Conservation (phyloP, 2,888 invertebrate species). For the Coecobrya sp. region DNA sequence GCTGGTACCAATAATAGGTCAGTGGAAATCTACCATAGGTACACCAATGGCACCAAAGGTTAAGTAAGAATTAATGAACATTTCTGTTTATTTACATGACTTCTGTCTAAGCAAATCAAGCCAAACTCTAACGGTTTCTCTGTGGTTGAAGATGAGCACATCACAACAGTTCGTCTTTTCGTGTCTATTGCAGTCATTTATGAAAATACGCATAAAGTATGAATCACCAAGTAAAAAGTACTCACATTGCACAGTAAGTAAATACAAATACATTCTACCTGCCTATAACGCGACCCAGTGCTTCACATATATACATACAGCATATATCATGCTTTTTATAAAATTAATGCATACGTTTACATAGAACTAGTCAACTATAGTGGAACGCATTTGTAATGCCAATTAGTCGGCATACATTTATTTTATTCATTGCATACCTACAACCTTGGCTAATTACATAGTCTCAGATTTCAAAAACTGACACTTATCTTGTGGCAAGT, state of each 20-base stretch:
- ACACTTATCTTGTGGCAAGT: constrained; percentile 52
- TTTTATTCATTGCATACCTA: background rate
- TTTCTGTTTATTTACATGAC: background rate
- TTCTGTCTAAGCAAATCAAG: constrained; percentile 35
- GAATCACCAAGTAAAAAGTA: too few relatives aligned
- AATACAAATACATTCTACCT: too few relatives aligned
- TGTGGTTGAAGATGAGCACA: constrained; percentile 22
- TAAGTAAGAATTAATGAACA: background rate
- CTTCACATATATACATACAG: background rate
- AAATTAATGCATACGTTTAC: background rate
- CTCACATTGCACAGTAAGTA: too few relatives aligned
- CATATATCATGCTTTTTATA: background rate
- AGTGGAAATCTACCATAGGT: background rate
- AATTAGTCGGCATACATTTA: constrained; percentile 22
- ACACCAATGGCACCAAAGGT: constrained; percentile 13
- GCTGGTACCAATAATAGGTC: background rate
- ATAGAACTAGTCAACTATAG: background rate
- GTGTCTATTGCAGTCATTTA: background rate
- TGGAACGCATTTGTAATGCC: background rate
- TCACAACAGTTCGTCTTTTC: constrained; percentile 7
- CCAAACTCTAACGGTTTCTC: constrained; percentile 26
- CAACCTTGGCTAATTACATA: constrained; percentile 46
- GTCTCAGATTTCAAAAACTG: constrained; percentile 47
- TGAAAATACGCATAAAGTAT: background rate
- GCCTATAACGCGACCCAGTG: too few relatives aligned